phyloP scores from a whole-genome alignment of 2,113 vertebrate genomes.

The Seriola dumerili region DNA sequence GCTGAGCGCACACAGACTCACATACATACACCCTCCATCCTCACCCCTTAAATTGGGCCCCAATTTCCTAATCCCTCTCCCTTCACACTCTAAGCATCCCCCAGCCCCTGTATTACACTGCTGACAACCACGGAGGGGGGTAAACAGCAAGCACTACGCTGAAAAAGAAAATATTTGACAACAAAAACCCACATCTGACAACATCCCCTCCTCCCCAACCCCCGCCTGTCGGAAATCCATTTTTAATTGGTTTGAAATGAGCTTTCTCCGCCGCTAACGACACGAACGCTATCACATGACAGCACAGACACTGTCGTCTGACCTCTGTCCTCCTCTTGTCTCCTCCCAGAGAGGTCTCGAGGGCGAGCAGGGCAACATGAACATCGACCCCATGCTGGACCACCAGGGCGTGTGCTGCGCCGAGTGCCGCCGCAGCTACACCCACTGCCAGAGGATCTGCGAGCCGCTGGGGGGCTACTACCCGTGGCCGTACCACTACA shows the following conservation, averaged over 20 bases:
- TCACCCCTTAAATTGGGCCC: conserved; percentile 42
- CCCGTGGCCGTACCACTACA: conserved; percentile 91
- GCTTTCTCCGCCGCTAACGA: background rate
- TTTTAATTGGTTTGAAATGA: conserved; percentile 73
- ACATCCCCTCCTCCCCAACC: conserved; percentile 52
- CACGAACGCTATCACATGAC: background rate
- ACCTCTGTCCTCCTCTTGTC: conserved; percentile 15
- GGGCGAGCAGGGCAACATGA: conserved; percentile 86
- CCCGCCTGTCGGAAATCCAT: conserved; percentile 62
- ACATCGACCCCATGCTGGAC: conserved; percentile 92
- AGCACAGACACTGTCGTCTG: background rate
- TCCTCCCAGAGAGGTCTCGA: conserved; percentile 84
- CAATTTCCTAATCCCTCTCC: conserved; percentile 51
- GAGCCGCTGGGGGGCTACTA: conserved; percentile 89
- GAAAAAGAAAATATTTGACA: conserved; percentile 73
- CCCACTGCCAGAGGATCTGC: conserved; percentile 92
- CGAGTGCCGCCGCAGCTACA: conserved; percentile 91
- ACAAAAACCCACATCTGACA: conserved; percentile 75
- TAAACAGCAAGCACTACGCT: conserved; percentile 30
- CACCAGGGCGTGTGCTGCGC: conserved; percentile 92
- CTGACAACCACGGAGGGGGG: conserved; percentile 65
- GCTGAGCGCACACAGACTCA: conserved; percentile 58
- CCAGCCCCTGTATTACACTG: conserved; percentile 30
- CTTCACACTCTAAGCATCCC: conserved; percentile 17
- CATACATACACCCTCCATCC: conserved; percentile 52